Evolutionary conservation across 2,888 invertebrate genomes (phyloP).

Genomic region (Chalcosyrphus nemorum): DNA sequence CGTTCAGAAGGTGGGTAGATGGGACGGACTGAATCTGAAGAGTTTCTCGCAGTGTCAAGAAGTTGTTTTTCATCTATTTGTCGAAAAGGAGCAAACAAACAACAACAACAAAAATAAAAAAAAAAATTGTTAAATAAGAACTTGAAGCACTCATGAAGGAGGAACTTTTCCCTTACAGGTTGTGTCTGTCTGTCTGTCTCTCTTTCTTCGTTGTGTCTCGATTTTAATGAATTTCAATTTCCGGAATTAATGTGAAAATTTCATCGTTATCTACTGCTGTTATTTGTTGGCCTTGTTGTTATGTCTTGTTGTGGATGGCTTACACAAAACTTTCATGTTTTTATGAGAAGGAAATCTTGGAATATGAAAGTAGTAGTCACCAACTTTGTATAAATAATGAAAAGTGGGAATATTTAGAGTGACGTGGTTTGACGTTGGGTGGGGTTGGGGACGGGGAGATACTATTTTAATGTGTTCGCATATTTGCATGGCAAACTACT

Average conservation of each 20-base stretch:
- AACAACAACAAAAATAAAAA: no score
- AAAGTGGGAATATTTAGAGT: slow-evolving; percentile 15
- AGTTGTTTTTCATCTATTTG: slow-evolving; percentile 58
- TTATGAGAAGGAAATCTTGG: slow-evolving; percentile 1
- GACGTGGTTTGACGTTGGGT: not conserved
- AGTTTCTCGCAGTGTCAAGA: slow-evolving; percentile 37
- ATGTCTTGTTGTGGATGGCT: slow-evolving; percentile 15
- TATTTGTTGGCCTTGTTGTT: slow-evolving; percentile 22
- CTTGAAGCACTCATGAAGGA: slow-evolving; percentile 33
- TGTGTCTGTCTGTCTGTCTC: slow-evolving; percentile 1
- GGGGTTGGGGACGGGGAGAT: slow-evolving; percentile 6
- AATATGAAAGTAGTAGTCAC: slow-evolving; percentile 22
- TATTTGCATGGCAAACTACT: not conserved
- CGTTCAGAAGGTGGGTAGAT: not conserved
- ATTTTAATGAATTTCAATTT: slow-evolving; percentile 72
- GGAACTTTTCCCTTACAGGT: slow-evolving; percentile 51
- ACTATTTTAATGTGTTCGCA: slow-evolving; percentile 9
- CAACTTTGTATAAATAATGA: slow-evolving; percentile 13
- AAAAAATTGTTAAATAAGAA: not conserved
- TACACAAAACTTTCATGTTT: slow-evolving; percentile 37
- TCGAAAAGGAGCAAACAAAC: not conserved
- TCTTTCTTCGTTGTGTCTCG: not conserved
- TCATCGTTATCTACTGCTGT: slow-evolving; percentile 41
- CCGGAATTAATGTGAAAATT: slow-evolving; percentile 58
- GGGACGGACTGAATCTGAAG: slow-evolving; percentile 28